A percentile compares a stretch with the other conserved stretches of the same genome.
Conservation (phyloP, 2,797 vertebrate species). For the Lutjanus campechanus region DNA sequence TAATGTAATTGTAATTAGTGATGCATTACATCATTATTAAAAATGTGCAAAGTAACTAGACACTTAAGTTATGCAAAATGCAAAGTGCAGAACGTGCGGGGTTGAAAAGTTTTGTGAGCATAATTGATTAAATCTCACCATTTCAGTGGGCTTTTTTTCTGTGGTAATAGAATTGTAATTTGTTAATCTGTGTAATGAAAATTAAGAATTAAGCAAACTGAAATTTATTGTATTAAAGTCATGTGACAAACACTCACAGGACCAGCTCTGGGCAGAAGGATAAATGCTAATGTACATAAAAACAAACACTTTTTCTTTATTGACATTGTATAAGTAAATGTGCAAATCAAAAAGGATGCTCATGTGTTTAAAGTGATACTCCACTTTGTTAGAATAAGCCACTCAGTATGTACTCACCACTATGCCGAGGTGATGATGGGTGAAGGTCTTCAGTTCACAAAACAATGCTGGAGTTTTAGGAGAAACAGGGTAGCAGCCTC, state of each 20-base stretch:
- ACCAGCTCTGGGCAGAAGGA: background rate
- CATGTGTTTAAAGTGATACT: no score
- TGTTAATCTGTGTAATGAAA: background rate
- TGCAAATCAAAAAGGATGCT: constrained; percentile 6
- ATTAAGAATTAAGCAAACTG: background rate
- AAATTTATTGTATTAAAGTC: background rate
- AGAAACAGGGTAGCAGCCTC: no score
- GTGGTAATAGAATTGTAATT: background rate
- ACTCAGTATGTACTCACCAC: no score
- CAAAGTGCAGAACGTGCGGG: background rate
- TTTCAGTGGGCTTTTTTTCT: background rate
- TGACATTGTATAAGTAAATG: background rate
- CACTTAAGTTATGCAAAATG: no score
- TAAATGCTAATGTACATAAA: background rate
- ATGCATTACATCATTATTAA: no score
- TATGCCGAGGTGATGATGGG: no score
- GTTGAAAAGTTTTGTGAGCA: background rate
- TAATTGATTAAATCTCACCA: background rate
- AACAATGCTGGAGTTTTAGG: no score
- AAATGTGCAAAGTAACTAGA: no score
- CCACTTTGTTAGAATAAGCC: no score
- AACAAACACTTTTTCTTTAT: constrained; percentile 3
- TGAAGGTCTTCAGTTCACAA: no score
- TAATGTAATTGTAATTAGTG: no score
- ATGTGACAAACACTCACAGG: background rate